Percentiles rank a stretch among this genome's conserved stretches.
Conservation (phyloP, 2,888 invertebrate species). For the Auanema sp. region DNA sequence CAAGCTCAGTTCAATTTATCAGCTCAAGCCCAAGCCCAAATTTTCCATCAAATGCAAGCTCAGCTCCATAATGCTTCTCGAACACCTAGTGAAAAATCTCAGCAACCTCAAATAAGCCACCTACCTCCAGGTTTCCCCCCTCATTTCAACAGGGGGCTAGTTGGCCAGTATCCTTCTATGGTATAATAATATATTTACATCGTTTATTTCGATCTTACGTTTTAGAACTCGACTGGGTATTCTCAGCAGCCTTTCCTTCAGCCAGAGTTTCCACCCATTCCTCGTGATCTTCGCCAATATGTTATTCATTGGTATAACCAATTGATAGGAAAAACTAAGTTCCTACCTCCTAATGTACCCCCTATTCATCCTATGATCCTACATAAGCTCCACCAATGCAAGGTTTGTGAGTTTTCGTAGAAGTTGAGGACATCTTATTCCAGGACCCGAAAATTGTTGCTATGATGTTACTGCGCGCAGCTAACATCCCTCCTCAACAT, state of each 20-base stretch:
- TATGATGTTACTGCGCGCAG: slow-evolving; percentile 16
- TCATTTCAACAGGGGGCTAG: too few species aligned
- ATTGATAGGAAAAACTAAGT: slow-evolving; percentile 21
- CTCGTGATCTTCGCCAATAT: slow-evolving; percentile 35
- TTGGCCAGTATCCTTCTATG: too few species aligned
- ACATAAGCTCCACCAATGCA: slow-evolving; percentile 24
- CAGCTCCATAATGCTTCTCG: too few species aligned
- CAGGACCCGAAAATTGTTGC: slow-evolving; percentile 65
- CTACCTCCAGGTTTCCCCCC: too few species aligned
- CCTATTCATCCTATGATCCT: slow-evolving; percentile 39
- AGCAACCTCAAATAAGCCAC: too few species aligned
- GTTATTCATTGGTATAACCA: slow-evolving; percentile 37
- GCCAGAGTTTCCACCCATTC: slow-evolving; percentile 28
- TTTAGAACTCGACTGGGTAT: background rate
- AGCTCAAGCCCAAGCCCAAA: background rate
- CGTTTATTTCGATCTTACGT: too few species aligned
- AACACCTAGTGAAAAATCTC: too few species aligned
- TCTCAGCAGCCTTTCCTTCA: slow-evolving; percentile 18
- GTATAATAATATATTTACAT: too few species aligned
- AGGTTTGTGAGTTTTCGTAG: slow-evolving; percentile 19
- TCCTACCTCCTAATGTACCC: slow-evolving; percentile 36
- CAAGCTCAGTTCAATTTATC: background rate
- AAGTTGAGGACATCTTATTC: background rate
- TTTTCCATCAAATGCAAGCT: background rate
- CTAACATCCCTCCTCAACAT: slow-evolving; percentile 7